A percentile compares a stretch with the other conserved stretches of the same genome.
These are phyloP conservation scores for Odontophorus gujanensis DNA, from an alignment of 2,113 vertebrate genomes.

Conservation along the genomic window DNA sequence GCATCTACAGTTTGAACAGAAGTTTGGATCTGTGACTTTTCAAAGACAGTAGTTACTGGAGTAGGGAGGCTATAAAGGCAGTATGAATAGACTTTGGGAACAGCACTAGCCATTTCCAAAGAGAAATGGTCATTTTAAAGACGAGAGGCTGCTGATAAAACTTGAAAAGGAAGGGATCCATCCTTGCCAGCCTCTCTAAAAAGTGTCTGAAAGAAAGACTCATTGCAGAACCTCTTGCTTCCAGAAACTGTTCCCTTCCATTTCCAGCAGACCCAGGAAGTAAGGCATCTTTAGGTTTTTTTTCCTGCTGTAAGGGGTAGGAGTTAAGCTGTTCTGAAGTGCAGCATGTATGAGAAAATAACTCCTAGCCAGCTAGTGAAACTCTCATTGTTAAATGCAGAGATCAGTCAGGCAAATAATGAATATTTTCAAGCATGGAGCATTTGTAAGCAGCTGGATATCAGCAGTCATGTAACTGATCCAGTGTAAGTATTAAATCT, in stretches of 20 bases:
- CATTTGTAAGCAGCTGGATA: neutral
- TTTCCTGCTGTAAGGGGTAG: neutral
- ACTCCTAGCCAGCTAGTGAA: neutral
- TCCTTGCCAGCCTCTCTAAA: neutral
- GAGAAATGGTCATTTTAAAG: neutral
- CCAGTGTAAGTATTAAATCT: neutral
- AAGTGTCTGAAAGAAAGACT: neutral
- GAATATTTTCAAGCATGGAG: neutral
- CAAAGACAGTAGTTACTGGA: neutral
- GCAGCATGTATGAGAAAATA: neutral
- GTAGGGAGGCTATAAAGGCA: neutral
- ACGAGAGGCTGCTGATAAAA: neutral
- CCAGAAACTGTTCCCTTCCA: neutral
- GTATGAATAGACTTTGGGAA: neutral
- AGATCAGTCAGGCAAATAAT: neutral
- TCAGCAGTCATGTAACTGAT: neutral
- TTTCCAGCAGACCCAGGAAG: neutral
- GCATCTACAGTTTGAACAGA: neutral
- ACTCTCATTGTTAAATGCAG: neutral
- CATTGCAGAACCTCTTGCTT: neutral
- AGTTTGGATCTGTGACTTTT: neutral
- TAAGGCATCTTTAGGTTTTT: neutral
- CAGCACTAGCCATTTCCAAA: neutral
- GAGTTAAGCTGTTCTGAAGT: neutral
- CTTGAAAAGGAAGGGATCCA: neutral